Conservation (phyloP, 2,888 invertebrate genomes). For the Chrysodeixis includens region DNA sequence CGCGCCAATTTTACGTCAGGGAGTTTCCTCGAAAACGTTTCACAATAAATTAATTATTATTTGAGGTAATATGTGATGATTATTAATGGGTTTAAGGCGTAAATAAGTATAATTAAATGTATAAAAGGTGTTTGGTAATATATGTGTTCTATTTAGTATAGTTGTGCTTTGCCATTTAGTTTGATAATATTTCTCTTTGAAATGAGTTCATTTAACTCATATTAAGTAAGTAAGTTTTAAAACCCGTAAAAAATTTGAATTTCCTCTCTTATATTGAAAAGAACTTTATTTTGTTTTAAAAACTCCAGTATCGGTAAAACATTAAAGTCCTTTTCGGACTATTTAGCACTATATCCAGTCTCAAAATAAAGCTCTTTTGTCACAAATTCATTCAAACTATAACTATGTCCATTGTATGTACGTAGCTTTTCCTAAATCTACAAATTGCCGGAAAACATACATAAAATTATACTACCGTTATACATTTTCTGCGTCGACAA, state of each 20-base stretch:
- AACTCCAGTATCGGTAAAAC: too few relatives aligned
- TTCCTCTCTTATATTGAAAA: too few relatives aligned
- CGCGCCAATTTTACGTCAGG: constrained; percentile 43
- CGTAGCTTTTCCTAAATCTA: neutral
- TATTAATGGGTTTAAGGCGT: neutral
- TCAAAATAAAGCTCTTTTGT: neutral
- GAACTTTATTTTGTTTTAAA: too few relatives aligned
- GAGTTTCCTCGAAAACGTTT: constrained; percentile 54
- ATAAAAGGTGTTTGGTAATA: too few relatives aligned
- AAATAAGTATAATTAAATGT: neutral
- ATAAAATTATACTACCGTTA: constrained; percentile 12
- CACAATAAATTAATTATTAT: constrained; percentile 30
- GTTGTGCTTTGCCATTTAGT: too few relatives aligned
- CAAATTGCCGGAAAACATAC: neutral
- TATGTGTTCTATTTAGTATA: too few relatives aligned
- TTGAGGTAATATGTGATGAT: constrained; percentile 5
- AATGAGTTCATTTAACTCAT: too few relatives aligned
- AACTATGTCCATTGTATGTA: neutral
- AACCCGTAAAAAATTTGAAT: too few relatives aligned
- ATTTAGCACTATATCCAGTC: too few relatives aligned
- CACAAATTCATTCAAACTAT: neutral
- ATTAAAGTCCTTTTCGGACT: too few relatives aligned
- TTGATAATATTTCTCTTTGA: too few relatives aligned
- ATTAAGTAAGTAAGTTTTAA: too few relatives aligned
- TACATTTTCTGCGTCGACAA: constrained; percentile 16